A percentile compares a stretch with the other conserved stretches of the same genome.
These are phyloP conservation scores for Pissodes strobi DNA, from an alignment of 1,140 invertebrate genomes.

Conservation along the genomic window DNA sequence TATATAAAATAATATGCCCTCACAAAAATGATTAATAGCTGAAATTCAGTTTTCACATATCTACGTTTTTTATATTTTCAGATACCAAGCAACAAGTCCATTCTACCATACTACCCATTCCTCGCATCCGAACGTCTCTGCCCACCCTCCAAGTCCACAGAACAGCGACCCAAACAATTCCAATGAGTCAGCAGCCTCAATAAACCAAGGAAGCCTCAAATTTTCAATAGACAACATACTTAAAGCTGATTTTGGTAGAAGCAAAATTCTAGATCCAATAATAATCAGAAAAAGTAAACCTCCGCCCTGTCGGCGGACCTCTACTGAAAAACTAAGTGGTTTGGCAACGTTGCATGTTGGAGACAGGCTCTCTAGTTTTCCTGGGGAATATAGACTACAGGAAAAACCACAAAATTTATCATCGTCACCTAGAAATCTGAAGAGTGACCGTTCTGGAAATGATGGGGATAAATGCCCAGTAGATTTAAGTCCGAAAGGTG, in stretches of 20 bases:
- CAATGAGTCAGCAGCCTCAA: conserved; percentile 53
- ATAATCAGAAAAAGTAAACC: conserved; percentile 63
- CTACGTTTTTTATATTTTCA: conserved; percentile 4
- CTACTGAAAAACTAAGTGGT: conserved; percentile 10
- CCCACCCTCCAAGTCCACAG: conserved; percentile 42
- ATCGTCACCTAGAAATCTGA: conserved; percentile 2
- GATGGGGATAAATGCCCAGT: conserved; percentile 45
- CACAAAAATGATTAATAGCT: no score
- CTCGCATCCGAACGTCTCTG: conserved; percentile 30
- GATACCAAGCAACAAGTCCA: conserved; percentile 24
- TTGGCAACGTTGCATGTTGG: neutral
- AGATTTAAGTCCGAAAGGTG: conserved; percentile 47
- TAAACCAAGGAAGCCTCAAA: conserved; percentile 71
- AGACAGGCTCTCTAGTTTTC: conserved; percentile 15
- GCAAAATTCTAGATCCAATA: conserved; percentile 69
- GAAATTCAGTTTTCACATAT: neutral
- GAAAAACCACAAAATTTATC: conserved; percentile 10
- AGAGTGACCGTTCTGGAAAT: conserved; percentile 3
- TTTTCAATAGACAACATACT: conserved; percentile 93
- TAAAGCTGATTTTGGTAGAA: conserved; percentile 83
- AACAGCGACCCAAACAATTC: conserved; percentile 53
- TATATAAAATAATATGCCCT: no score
- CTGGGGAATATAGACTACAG: conserved; percentile 23
- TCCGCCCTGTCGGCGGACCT: conserved; percentile 19
- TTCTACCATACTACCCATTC: conserved; percentile 34